Percentiles rank a stretch among this genome's conserved stretches.
These are phyloP conservation scores for Nesidiocoris tenuis DNA, from an alignment of 2,888 invertebrate genomes.

Conservation along the genomic window DNA sequence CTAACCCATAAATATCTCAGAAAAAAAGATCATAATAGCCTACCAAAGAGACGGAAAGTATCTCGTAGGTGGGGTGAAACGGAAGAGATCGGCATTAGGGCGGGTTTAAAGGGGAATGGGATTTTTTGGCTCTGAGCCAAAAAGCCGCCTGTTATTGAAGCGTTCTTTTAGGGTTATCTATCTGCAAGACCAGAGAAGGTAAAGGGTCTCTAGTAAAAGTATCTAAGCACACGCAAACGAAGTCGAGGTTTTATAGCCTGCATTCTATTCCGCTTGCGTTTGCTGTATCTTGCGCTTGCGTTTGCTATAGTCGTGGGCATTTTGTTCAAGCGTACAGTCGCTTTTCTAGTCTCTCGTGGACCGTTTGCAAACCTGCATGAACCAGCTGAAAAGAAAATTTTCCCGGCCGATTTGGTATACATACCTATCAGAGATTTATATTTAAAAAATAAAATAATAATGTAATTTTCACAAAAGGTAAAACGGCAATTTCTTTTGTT, in stretches of 20 bases:
- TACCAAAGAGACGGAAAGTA: background rate
- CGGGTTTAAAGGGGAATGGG: slow-evolving; percentile 1
- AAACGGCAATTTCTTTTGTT: too few species aligned
- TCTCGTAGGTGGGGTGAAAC: background rate
- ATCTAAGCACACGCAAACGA: background rate
- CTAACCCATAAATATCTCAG: background rate
- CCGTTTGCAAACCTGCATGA: too few species aligned
- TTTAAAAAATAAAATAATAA: too few species aligned
- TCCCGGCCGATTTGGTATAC: too few species aligned
- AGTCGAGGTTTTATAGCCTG: background rate
- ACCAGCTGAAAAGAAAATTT: too few species aligned
- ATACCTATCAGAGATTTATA: too few species aligned
- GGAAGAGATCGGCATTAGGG: background rate
- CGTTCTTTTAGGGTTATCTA: background rate
- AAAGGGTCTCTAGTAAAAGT: background rate
- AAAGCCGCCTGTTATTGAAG: slow-evolving; percentile 5
- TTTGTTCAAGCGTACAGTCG: too few species aligned
- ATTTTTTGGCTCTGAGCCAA: slow-evolving; percentile 4
- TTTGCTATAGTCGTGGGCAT: too few species aligned
- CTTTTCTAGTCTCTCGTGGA: too few species aligned
- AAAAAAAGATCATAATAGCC: background rate
- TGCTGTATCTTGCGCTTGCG: background rate
- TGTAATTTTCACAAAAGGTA: too few species aligned
- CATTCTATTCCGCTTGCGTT: background rate
- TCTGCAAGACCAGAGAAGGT: background rate